Percentiles rank a stretch among this genome's conserved stretches.
These are phyloP conservation scores for Pangasius macronema DNA, from an alignment of 2,797 vertebrate species.

Conservation along the genomic window DNA sequence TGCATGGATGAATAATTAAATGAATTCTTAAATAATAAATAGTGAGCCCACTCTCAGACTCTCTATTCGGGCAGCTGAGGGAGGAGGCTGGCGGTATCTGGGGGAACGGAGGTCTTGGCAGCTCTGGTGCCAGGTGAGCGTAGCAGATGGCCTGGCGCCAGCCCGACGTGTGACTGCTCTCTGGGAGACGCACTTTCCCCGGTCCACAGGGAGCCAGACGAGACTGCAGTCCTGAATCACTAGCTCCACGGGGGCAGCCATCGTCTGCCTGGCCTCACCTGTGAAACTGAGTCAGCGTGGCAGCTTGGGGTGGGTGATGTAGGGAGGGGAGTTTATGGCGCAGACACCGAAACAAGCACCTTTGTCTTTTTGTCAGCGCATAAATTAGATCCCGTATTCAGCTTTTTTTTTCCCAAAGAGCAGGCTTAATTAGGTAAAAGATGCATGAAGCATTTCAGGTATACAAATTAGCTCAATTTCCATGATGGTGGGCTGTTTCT, in stretches of 20 bases:
- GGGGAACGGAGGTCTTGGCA: conserved; percentile 28
- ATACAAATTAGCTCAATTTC: conserved; percentile 21
- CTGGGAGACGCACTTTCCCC: conserved; percentile 47
- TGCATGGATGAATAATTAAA: conserved; percentile 67
- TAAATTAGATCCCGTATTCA: conserved; percentile 13
- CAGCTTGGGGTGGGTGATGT: conserved; percentile 58
- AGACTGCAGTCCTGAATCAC: conserved; percentile 59
- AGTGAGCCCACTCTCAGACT: conserved; percentile 17
- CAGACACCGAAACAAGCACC: conserved; percentile 8
- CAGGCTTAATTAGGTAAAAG: conserved; percentile 30
- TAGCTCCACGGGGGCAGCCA: conserved; percentile 35
- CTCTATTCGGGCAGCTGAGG: not conserved
- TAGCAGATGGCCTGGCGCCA: conserved; percentile 69
- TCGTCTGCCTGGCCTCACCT: conserved; percentile 64
- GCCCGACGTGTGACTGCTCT: conserved; percentile 54
- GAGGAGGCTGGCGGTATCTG: conserved; percentile 21
- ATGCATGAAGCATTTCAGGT: conserved; percentile 18
- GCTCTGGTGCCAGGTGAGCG: conserved; percentile 50
- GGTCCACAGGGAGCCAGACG: conserved; percentile 48
- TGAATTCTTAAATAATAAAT: conserved; percentile 63
- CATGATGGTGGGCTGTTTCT: conserved; percentile 18
- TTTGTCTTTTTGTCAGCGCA: conserved; percentile 20
- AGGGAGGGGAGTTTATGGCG: conserved; percentile 4
- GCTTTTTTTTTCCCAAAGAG: not conserved
- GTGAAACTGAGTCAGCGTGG: conserved; percentile 64